Evolutionary conservation across 2,888 invertebrate species (phyloP).

Genomic region (Leptopilina drosophilae): DNA sequence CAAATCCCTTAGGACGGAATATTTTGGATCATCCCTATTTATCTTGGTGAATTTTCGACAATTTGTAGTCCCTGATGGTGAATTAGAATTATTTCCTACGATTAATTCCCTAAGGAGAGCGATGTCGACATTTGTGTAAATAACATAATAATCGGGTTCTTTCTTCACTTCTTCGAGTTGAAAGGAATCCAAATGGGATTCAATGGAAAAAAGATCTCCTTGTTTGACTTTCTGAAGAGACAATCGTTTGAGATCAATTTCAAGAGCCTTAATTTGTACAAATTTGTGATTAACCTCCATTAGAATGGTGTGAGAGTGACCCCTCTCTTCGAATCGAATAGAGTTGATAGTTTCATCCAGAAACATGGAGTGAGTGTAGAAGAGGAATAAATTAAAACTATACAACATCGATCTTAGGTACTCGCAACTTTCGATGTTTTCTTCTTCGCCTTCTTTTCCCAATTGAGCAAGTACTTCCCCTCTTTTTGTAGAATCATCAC

Average conservation of each 20-base stretch:
- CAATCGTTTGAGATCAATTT: constrained; percentile 20
- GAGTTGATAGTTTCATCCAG: constrained; percentile 57
- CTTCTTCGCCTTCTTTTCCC: constrained; percentile 47
- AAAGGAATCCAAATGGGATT: constrained; percentile 37
- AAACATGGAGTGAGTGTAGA: constrained; percentile 60
- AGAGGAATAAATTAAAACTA: constrained; percentile 58
- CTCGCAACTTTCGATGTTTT: constrained; percentile 32
- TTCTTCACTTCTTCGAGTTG: neutral
- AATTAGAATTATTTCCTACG: constrained; percentile 14
- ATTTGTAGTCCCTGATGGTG: neutral
- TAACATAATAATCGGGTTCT: constrained; percentile 40
- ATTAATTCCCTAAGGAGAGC: constrained; percentile 18
- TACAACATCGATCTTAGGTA: constrained; percentile 30
- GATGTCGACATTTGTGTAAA: constrained; percentile 41
- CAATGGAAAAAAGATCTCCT: neutral
- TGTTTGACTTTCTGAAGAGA: constrained; percentile 4
- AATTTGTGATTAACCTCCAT: neutral
- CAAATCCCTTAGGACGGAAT: no score
- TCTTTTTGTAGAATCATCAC: constrained; percentile 32
- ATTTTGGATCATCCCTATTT: no score
- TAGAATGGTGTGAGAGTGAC: neutral
- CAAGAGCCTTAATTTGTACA: neutral
- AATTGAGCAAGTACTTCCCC: constrained; percentile 59
- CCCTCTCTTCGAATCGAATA: constrained; percentile 49
- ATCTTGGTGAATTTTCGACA: no score